These are phyloP conservation scores for Scleropages formosus DNA, from an alignment of 2,797 vertebrate genomes.

Conservation along the genomic window DNA sequence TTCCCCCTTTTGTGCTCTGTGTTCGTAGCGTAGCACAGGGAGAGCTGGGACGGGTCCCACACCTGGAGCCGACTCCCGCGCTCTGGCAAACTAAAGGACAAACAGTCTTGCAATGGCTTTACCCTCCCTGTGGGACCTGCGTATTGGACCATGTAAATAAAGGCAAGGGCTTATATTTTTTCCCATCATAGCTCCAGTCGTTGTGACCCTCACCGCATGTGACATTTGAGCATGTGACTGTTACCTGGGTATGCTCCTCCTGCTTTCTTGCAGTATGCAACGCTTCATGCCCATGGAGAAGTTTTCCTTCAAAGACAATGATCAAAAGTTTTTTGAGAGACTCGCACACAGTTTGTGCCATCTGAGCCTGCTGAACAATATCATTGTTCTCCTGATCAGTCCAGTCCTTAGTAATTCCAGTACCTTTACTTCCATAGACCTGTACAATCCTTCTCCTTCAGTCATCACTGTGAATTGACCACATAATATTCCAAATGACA, in stretches of 20 bases:
- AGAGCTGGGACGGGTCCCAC: neutral
- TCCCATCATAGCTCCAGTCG: neutral
- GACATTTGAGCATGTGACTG: too few species aligned
- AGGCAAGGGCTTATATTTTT: neutral
- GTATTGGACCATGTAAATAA: neutral
- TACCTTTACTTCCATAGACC: neutral
- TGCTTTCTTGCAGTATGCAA: too few species aligned
- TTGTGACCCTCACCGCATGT: neutral
- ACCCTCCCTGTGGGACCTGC: neutral
- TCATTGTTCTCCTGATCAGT: neutral
- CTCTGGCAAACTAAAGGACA: neutral
- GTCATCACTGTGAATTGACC: too few species aligned
- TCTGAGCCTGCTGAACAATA: neutral
- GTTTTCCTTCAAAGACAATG: neutral
- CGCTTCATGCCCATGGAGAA: too few species aligned
- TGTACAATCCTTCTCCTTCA: too few species aligned
- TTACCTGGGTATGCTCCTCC: neutral
- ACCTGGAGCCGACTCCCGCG: slow-evolving; percentile 16
- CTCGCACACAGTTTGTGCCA: neutral
- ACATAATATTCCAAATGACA: too few species aligned
- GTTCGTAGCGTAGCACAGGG: neutral
- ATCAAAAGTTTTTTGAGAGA: neutral
- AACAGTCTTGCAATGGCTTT: slow-evolving; percentile 3
- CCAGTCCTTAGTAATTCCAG: neutral
- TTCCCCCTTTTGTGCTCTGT: slow-evolving; percentile 58